A percentile compares a stretch with the other conserved stretches of the same genome.
Conservation (phyloP, 2,797 vertebrate species). For the Macropus fuliginosus region DNA sequence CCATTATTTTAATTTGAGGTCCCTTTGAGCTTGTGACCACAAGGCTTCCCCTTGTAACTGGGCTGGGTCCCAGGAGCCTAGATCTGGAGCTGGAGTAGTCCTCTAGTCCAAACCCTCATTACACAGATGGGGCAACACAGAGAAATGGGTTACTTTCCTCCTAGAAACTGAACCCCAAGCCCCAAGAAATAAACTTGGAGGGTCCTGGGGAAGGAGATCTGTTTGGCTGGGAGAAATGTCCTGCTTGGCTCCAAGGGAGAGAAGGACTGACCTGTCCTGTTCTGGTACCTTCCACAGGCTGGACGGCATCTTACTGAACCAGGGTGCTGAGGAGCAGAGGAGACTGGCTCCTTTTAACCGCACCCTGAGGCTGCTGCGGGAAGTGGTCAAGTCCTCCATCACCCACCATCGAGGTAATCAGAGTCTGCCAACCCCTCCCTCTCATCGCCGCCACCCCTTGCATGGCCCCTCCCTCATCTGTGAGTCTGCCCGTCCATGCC, state of each 20-base stretch:
- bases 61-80: no score
- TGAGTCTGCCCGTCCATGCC: background rate
- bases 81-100: no score
- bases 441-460: background rate
- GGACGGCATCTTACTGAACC: conserved; percentile 88
- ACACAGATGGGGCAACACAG: background rate
- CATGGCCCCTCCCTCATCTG: background rate
- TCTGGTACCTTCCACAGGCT: conserved; percentile 82
- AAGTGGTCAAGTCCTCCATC: conserved; percentile 88
- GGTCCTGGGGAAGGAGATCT: background rate
- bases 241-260: background rate
- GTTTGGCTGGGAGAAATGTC: no score
- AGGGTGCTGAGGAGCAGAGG: conserved; percentile 86
- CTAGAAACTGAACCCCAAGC: background rate
- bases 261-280: background rate
- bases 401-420: conserved; percentile 86
- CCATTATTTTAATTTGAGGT: background rate
- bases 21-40: background rate
- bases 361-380: conserved; percentile 87
- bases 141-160: background rate
- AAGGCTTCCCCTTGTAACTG: background rate
- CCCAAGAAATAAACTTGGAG: background rate
- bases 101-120: background rate
- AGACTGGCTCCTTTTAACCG: conserved; percentile 90
- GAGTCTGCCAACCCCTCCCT: background rate